These are phyloP conservation scores for Serranus cabrilla DNA, from an alignment of 2,797 vertebrate species.

Conservation along the genomic window DNA sequence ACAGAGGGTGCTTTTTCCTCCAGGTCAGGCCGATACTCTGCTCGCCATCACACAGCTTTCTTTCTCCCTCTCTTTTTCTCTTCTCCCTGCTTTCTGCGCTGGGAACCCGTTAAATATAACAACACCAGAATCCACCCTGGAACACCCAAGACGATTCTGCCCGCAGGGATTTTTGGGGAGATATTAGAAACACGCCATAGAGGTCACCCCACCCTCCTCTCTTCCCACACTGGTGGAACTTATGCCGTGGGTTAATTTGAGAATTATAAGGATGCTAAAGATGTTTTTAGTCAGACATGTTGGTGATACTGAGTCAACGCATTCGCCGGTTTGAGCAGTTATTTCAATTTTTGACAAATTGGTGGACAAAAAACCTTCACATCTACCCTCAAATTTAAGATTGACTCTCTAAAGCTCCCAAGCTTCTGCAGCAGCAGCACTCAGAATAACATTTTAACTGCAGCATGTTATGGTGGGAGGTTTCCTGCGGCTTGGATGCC, in stretches of 20 bases:
- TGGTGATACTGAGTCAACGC: slow-evolving; percentile 10
- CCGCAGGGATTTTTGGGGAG: slow-evolving; percentile 82
- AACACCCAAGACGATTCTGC: slow-evolving; percentile 88
- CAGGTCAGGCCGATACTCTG: slow-evolving; percentile 60
- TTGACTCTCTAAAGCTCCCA: slow-evolving; percentile 34
- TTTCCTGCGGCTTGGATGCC: slow-evolving; percentile 73
- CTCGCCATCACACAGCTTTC: slow-evolving; percentile 67
- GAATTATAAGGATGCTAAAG: slow-evolving; percentile 20
- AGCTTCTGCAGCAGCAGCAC: slow-evolving; percentile 44
- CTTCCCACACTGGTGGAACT: slow-evolving; percentile 70
- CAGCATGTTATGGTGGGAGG: slow-evolving; percentile 61
- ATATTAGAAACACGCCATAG: slow-evolving; percentile 86
- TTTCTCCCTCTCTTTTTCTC: slow-evolving; percentile 83
- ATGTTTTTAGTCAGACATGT: slow-evolving; percentile 29
- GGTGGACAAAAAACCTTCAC: slow-evolving; percentile 37
- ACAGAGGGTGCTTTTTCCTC: slow-evolving; percentile 84
- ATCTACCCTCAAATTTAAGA: slow-evolving; percentile 58
- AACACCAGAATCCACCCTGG: slow-evolving; percentile 86
- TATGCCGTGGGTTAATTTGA: slow-evolving; percentile 46
- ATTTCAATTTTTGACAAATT: slow-evolving; percentile 32
- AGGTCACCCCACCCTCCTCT: slow-evolving; percentile 71
- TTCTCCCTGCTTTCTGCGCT: slow-evolving; percentile 58
- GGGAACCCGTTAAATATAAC: slow-evolving; percentile 92
- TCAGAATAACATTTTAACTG: slow-evolving; percentile 67
- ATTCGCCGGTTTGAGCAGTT: slow-evolving; percentile 8